These are phyloP conservation scores for Virgularia gustaviana DNA, from an alignment of 92 coral and sea anemone genomes.

Conservation along the genomic window DNA sequence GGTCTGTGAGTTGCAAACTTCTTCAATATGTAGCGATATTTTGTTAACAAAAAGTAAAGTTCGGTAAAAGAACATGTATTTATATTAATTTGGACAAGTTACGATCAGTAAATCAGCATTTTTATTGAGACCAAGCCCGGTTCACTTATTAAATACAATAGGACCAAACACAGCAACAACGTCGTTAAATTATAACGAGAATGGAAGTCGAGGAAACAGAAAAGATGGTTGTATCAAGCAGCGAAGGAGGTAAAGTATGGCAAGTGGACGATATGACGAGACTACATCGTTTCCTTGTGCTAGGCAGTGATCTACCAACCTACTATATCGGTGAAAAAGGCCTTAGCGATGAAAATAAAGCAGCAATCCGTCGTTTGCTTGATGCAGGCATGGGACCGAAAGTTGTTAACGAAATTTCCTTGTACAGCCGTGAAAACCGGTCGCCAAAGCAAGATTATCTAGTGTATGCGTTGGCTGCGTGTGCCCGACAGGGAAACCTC, in stretches of 20 bases:
- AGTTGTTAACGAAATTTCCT: conserved; percentile 29
- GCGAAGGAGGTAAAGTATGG: conserved; percentile 22
- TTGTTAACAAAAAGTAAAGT: no score
- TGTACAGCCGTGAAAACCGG: conserved; percentile 37
- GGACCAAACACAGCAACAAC: no score
- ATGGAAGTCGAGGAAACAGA: no score
- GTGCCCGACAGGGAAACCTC: conserved; percentile 61
- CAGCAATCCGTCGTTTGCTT: conserved; percentile 16
- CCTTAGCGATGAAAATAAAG: conserved; percentile 25
- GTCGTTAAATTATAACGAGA: no score
- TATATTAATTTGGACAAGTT: no score
- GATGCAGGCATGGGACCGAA: conserved; percentile 26
- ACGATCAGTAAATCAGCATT: no score
- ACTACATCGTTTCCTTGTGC: conserved; percentile 32
- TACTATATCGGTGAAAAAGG: conserved; percentile 26
- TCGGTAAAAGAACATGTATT: no score
- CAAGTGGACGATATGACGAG: conserved; percentile 35
- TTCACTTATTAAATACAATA: no score
- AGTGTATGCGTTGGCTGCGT: conserved; percentile 34
- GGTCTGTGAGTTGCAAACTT: no score
- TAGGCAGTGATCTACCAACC: conserved; percentile 28
- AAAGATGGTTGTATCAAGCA: no score
- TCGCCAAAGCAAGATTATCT: conserved; percentile 40
- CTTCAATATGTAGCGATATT: no score
- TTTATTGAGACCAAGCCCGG: no score